These are phyloP conservation scores for Motacilla alba DNA, from an alignment of 2,113 vertebrate species.

Conservation along the genomic window DNA sequence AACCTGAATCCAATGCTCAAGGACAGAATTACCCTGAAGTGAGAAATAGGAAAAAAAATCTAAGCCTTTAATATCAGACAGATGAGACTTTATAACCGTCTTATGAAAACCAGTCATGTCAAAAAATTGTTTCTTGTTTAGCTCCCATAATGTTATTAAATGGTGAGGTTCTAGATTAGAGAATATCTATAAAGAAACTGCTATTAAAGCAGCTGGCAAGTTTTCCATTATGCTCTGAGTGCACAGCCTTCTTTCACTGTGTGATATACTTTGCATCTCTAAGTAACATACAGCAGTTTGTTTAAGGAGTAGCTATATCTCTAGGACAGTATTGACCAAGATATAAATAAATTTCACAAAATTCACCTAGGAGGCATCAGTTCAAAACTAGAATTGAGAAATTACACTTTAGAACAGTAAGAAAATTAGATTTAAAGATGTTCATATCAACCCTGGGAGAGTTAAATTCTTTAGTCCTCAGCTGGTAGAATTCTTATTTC, in stretches of 20 bases:
- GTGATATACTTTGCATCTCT: neutral
- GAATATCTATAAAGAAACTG: neutral
- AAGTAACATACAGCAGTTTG: neutral
- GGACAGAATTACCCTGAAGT: neutral
- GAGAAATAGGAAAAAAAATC: neutral
- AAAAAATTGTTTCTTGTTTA: neutral
- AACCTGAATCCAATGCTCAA: neutral
- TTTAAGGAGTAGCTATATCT: neutral
- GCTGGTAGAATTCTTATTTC: neutral
- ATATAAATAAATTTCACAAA: neutral
- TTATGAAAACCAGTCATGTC: neutral
- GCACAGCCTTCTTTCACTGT: neutral
- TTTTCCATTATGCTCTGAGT: neutral
- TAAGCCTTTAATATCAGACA: neutral
- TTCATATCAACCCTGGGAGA: neutral
- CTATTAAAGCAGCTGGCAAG: neutral
- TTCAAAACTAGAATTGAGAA: neutral
- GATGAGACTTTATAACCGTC: neutral
- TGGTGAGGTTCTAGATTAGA: neutral
- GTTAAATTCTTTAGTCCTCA: neutral
- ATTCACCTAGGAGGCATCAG: neutral
- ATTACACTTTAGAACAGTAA: neutral
- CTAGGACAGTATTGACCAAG: neutral
- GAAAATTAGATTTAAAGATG: neutral
- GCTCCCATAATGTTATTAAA: neutral